Percentiles rank a stretch among this genome's conserved stretches.
phyloP scores from a whole-genome alignment of 2,888 invertebrate genomes.

The Anorthoa munda region DNA sequence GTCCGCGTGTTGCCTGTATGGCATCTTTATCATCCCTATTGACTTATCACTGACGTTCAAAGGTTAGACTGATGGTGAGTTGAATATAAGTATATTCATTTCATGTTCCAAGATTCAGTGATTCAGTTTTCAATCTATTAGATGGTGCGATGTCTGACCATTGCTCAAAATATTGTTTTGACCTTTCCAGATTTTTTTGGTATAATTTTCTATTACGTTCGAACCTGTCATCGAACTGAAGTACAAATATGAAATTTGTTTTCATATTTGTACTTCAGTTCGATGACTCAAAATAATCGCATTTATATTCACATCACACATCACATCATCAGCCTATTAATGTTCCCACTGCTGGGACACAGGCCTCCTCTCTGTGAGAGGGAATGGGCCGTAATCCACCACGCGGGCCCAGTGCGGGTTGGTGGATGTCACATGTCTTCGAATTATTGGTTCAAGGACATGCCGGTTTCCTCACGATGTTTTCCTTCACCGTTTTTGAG shows the following conservation, averaged over 20 bases:
- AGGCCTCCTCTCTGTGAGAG: too few species aligned
- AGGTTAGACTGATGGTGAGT: background rate
- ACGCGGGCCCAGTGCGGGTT: too few species aligned
- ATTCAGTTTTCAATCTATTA: background rate
- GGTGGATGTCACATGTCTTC: too few species aligned
- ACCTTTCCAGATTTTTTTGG: background rate
- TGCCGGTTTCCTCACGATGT: too few species aligned
- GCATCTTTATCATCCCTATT: background rate
- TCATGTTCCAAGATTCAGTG: background rate
- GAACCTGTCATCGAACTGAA: background rate
- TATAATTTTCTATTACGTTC: background rate
- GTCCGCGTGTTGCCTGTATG: background rate
- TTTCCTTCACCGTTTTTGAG: too few species aligned
- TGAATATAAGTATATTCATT: background rate
- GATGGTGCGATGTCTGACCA: background rate
- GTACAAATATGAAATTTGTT: background rate
- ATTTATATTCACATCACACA: too few species aligned
- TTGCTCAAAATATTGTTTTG: background rate
- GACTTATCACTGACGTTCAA: background rate
- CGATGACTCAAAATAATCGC: slow-evolving; percentile 6
- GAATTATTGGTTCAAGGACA: too few species aligned
- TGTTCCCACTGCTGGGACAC: too few species aligned
- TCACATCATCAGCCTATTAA: too few species aligned
- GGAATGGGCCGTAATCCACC: too few species aligned
- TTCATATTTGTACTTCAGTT: too few species aligned